Conservation (phyloP, 2,113 vertebrate species). For the Oreocharis arfaki region DNA sequence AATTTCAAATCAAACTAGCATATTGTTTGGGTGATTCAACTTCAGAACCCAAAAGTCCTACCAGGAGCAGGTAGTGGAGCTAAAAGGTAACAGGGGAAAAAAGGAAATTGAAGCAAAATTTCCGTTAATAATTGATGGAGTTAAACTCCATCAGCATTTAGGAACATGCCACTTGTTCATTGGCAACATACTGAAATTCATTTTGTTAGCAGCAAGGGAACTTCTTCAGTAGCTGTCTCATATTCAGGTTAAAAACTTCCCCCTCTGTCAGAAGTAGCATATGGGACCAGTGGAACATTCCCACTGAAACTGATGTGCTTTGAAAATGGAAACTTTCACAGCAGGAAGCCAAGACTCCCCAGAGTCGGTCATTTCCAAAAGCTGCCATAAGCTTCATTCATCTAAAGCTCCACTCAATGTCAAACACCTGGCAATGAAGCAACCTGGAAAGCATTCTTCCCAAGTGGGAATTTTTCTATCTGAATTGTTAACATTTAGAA, state of each 20-base stretch:
- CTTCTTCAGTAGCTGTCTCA: slow-evolving; percentile 69
- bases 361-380: slow-evolving; percentile 79
- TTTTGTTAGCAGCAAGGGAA: slow-evolving; percentile 71
- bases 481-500: slow-evolving; percentile 75
- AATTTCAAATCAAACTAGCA: slow-evolving; percentile 60
- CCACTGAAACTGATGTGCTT: slow-evolving; percentile 79
- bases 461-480: slow-evolving; percentile 71
- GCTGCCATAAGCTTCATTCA: slow-evolving; percentile 83
- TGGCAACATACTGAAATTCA: slow-evolving; percentile 71
- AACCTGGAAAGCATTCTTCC: slow-evolving; percentile 77
- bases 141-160: slow-evolving; percentile 62
- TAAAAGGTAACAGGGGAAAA: slow-evolving; percentile 24
- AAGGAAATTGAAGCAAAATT: slow-evolving; percentile 65
- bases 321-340: slow-evolving; percentile 88
- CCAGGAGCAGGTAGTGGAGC: slow-evolving; percentile 20
- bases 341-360: slow-evolving; percentile 82
- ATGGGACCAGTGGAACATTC: slow-evolving; percentile 76
- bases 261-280: slow-evolving; percentile 75
- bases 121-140: slow-evolving; percentile 68
- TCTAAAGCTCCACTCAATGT: slow-evolving; percentile 79
- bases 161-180: slow-evolving; percentile 48
- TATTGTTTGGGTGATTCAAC: slow-evolving; percentile 55
- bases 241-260: slow-evolving; percentile 66
- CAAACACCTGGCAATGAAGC: slow-evolving; percentile 85
- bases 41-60: slow-evolving; percentile 53